A percentile compares a stretch with the other conserved stretches of the same genome.
Conservation (phyloP, 2,113 vertebrate species). For the Dicrurus megarhynchus region DNA sequence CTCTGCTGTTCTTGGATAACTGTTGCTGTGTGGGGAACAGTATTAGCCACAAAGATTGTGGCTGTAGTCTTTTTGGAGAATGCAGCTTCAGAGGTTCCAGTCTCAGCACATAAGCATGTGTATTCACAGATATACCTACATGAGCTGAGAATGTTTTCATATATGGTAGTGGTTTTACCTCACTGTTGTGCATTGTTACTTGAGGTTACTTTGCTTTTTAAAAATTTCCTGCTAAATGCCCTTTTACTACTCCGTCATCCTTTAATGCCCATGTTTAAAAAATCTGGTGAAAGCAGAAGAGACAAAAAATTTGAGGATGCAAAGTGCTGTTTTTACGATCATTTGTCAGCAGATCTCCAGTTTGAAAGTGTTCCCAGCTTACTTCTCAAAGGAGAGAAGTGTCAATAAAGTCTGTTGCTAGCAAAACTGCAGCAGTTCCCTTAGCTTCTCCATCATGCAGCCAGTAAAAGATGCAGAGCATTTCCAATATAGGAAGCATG, state of each 20-base stretch:
- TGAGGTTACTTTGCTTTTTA: not conserved
- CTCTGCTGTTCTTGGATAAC: not conserved
- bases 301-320: not conserved
- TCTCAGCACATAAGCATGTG: fast-evolving
- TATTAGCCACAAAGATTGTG: not conserved
- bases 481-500: not conserved
- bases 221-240: not conserved
- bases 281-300: not conserved
- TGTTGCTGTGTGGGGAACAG: not conserved
- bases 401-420: not conserved
- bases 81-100: not conserved
- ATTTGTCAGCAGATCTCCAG: not conserved
- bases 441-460: not conserved
- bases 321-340: not conserved
- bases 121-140: not conserved
- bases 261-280: not conserved
- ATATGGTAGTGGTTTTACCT: not conserved
- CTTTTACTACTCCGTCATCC: not conserved
- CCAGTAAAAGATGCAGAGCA: not conserved
- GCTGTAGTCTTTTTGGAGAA: not conserved
- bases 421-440: not conserved
- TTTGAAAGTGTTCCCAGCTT: not conserved
- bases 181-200: not conserved
- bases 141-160: not conserved
- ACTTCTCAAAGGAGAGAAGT: not conserved